Conservation (phyloP, 1,140 invertebrate genomes). For the Cherax quadricarinatus region DNA sequence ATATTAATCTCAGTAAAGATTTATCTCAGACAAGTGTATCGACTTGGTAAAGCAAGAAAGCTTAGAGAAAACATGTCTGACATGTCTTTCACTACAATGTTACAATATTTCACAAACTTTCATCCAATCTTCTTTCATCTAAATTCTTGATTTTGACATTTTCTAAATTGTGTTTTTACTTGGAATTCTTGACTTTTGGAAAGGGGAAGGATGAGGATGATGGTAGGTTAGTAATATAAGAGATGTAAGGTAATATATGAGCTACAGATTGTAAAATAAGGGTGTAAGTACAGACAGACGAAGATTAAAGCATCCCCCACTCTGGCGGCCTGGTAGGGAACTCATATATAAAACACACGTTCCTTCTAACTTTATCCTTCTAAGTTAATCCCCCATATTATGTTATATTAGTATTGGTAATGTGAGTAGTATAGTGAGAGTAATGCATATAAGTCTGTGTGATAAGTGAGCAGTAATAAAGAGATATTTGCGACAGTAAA, state of each 20-base stretch:
- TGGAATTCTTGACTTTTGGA: no score
- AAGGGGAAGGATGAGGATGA: no score
- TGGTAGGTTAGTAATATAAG: not conserved
- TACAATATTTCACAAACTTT: conserved; percentile 53
- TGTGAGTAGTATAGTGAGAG: not conserved
- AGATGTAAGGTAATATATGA: not conserved
- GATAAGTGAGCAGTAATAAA: no score
- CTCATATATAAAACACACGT: conserved; percentile 1
- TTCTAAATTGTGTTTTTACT: not conserved
- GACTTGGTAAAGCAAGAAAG: conserved; percentile 32
- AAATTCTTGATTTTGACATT: not conserved
- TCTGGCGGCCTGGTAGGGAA: not conserved
- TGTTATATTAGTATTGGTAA: not conserved
- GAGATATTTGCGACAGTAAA: not conserved
- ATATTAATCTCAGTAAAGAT: not conserved
- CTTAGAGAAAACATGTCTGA: conserved; percentile 27
- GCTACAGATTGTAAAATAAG: not conserved
- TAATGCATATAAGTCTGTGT: no score
- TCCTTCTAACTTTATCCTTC: not conserved
- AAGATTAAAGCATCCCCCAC: conserved; percentile 29
- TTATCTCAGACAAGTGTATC: not conserved
- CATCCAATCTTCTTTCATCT: not conserved
- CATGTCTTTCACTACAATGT: conserved; percentile 46
- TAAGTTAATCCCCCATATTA: not conserved
- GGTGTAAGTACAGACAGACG: conserved; percentile 22